Percentiles rank a stretch among this genome's conserved stretches.
These are phyloP conservation scores for Eretmocerus hayati DNA, from an alignment of 2,888 invertebrate genomes.

Conservation along the genomic window DNA sequence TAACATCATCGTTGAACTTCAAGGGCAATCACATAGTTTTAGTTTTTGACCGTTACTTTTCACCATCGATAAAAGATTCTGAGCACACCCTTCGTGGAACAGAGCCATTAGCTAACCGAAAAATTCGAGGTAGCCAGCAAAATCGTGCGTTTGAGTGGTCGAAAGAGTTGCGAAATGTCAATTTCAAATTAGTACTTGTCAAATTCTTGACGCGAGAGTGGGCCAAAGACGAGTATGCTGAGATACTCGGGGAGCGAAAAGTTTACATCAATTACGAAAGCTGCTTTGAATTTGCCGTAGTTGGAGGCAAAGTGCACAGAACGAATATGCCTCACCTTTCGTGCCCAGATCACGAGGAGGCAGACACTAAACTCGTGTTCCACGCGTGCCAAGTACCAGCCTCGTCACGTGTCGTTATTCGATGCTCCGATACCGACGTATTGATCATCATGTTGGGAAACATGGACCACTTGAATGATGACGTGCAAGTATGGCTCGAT, in stretches of 20 bases:
- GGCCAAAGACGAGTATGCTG: neutral
- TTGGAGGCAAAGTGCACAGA: accelerated
- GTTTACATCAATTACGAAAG: neutral
- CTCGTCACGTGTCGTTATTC: neutral
- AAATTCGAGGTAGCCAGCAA: conserved; percentile 22
- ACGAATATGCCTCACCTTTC: accelerated
- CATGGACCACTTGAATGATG: conserved; percentile 13
- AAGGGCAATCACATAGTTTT: conserved; percentile 19
- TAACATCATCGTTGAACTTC: conserved; percentile 1
- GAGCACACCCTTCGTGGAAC: neutral
- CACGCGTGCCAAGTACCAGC: accelerated
- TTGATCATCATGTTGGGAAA: conserved; percentile 18
- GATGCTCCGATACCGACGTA: conserved; percentile 14
- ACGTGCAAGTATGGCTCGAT: conserved; percentile 15
- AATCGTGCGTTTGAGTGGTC: conserved; percentile 20
- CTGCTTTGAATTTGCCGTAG: accelerated
- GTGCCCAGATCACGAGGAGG: neutral
- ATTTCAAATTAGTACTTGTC: conserved; percentile 17
- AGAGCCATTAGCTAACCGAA: neutral
- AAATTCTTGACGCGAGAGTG: conserved; percentile 2
- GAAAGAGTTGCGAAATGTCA: conserved; percentile 23
- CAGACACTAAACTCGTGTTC: neutral
- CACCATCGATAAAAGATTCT: conserved; percentile 2
- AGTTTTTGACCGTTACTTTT: conserved; percentile 15
- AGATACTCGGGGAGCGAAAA: neutral